Conservation (phyloP, 2,888 invertebrate species). For the Tigriopus californicus region DNA sequence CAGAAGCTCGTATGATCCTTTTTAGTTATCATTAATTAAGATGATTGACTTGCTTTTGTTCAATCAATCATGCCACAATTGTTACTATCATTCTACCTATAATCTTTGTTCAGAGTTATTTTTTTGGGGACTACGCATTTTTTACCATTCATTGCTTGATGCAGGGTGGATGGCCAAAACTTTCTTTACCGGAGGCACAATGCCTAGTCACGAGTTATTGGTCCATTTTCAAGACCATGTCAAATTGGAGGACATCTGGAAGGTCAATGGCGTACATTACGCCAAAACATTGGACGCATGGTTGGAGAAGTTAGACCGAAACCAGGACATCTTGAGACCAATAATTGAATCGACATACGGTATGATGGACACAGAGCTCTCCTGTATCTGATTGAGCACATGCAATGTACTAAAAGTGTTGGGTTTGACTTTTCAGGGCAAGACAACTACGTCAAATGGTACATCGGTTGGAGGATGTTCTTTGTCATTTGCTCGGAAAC, state of each 20-base stretch:
- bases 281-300: conserved; percentile 10
- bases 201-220: conserved; percentile 6
- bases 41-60: no score
- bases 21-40: no score
- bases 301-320: neutral
- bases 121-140: neutral
- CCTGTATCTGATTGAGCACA: neutral
- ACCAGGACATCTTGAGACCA: neutral
- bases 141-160: neutral
- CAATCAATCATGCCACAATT: no score
- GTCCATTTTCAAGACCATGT: conserved; percentile 4
- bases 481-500: conserved; percentile 10
- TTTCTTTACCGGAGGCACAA: conserved; percentile 11
- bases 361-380: neutral
- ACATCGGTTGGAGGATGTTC: conserved; percentile 3
- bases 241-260: neutral
- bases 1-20: no score
- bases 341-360: conserved; percentile 5
- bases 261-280: neutral
- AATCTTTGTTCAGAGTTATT: no score
- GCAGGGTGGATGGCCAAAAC: conserved; percentile 11
- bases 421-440: neutral
- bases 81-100: no score
- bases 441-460: neutral
- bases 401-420: neutral